These are phyloP conservation scores for Montipora capricornis DNA, from an alignment of 64 coral and sea anemone species.

Conservation along the genomic window DNA sequence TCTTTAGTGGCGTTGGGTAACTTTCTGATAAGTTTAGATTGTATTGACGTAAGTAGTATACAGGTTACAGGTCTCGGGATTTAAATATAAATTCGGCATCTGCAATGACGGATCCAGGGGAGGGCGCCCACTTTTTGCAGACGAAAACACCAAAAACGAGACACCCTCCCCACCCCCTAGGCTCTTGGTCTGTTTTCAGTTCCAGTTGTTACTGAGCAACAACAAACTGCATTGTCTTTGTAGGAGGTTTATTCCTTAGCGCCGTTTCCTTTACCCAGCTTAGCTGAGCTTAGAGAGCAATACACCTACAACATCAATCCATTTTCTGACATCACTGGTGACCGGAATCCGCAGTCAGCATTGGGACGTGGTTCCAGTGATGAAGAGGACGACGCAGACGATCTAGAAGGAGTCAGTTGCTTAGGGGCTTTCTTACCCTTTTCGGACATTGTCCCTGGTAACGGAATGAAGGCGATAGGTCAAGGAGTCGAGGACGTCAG, in stretches of 20 bases:
- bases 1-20: too few species aligned
- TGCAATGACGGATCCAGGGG: too few species aligned
- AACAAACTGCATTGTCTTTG: neutral
- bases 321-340: slow-evolving; percentile 60
- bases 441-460: slow-evolving; percentile 75
- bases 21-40: neutral
- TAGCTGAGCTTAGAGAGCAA: slow-evolving; percentile 96
- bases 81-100: too few species aligned
- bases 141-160: too few species aligned
- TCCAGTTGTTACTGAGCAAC: neutral
- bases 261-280: slow-evolving; percentile 91
- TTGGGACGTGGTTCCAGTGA: slow-evolving; percentile 86
- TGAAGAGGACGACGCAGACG: slow-evolving; percentile 91
- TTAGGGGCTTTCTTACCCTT: slow-evolving; percentile 91
- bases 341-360: slow-evolving; percentile 51
- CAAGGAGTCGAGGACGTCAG: slow-evolving; percentile 50
- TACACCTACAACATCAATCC: slow-evolving; percentile 99
- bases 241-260: slow-evolving; percentile 94
- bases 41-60: neutral
- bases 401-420: slow-evolving; percentile 87
- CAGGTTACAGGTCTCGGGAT: neutral
- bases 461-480: slow-evolving; percentile 31
- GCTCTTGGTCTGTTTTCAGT: too few species aligned
- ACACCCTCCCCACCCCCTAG: too few species aligned
- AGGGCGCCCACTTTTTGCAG: too few species aligned